A percentile compares a stretch with the other conserved stretches of the same genome.
phyloP scores from a whole-genome alignment of 2,797 vertebrate species.

The Mus caroli region DNA sequence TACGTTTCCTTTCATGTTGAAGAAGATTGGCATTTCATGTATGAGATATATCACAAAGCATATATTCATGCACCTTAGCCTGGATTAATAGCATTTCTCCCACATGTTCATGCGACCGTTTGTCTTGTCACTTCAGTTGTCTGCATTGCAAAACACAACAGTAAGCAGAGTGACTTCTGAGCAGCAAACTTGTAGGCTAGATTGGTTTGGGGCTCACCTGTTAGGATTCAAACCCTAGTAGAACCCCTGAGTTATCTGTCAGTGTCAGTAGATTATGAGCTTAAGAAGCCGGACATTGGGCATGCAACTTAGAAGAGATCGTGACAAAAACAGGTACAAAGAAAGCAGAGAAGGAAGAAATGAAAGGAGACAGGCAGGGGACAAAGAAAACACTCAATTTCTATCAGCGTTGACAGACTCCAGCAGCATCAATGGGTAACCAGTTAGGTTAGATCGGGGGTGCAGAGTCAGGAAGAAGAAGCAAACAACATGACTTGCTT shows the following conservation, averaged over 20 bases:
- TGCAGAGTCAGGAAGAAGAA: background rate
- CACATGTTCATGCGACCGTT: background rate
- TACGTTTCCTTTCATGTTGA: conserved; percentile 38
- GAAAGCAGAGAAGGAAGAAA: background rate
- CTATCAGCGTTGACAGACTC: background rate
- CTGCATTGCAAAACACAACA: conserved; percentile 14
- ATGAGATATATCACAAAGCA: background rate
- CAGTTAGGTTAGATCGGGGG: background rate
- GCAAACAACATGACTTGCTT: background rate
- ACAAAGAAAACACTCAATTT: background rate
- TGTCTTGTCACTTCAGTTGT: background rate
- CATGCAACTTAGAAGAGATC: conserved; percentile 10
- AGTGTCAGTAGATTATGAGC: background rate
- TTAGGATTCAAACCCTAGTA: background rate
- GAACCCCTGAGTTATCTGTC: background rate
- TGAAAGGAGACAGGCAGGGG: background rate
- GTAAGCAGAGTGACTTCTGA: background rate
- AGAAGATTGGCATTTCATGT: background rate
- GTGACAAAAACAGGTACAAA: conserved; percentile 16
- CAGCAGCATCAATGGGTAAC: background rate
- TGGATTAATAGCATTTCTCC: conserved; percentile 34
- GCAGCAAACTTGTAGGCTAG: background rate
- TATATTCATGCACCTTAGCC: background rate
- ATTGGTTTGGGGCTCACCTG: background rate
- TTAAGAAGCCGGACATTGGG: background rate